Percentiles rank a stretch among this genome's conserved stretches.
Conservation (phyloP, 2,888 invertebrate genomes). For the Xestia c-nigrum region DNA sequence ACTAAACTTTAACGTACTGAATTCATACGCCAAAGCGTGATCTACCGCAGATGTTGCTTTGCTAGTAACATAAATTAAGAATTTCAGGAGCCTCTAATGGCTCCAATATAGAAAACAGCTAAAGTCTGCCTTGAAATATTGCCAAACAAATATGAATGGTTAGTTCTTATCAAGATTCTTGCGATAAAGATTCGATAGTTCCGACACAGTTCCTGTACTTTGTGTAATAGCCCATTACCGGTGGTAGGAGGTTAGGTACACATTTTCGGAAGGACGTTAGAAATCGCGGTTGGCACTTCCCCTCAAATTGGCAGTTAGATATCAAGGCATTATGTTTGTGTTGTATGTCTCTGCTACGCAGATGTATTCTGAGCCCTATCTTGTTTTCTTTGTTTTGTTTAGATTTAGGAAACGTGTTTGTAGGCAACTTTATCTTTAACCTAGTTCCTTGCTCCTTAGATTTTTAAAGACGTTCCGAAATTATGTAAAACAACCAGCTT, state of each 20-base stretch:
- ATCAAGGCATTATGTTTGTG: conserved; percentile 31
- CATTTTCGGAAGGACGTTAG: conserved; percentile 82
- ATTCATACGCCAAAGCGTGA: neutral
- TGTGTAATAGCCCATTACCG: conserved; percentile 68
- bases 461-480: conserved; percentile 1
- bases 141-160: conserved; percentile 45
- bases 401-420: conserved; percentile 5
- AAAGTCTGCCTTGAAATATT: conserved; percentile 51
- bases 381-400: conserved; percentile 23
- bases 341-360: conserved; percentile 26
- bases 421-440: conserved; percentile 12
- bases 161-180: conserved; percentile 58
- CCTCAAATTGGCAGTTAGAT: conserved; percentile 56
- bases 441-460: conserved; percentile 5
- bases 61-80: neutral
- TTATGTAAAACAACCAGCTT: neutral
- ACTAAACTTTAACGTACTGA: neutral
- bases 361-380: conserved; percentile 5
- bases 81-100: neutral
- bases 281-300: conserved; percentile 81
- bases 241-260: conserved; percentile 69
- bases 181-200: conserved; percentile 60
- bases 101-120: conserved; percentile 23
- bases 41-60: conserved; percentile 3
- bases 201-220: conserved; percentile 60